Evolutionary conservation across 2,888 invertebrate genomes (phyloP).

Genomic region (Lasius fuliginosus): DNA sequence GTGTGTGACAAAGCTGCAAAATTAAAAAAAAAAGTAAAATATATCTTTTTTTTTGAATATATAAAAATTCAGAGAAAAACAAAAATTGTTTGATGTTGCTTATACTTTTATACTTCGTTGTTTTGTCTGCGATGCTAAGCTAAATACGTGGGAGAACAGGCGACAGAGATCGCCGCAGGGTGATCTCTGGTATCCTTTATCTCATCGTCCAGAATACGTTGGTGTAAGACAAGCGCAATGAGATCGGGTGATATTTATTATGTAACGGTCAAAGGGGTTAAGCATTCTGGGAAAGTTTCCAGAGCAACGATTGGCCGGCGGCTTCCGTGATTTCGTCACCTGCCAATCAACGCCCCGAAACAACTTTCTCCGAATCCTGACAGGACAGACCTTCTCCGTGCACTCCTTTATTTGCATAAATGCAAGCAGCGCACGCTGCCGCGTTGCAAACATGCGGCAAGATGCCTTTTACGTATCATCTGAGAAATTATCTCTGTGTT

Average conservation of each 20-base stretch:
- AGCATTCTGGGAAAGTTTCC: conserved; percentile 80
- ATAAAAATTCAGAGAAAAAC: neutral
- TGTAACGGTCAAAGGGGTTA: conserved; percentile 80
- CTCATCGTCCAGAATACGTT: conserved; percentile 65
- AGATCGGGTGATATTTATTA: conserved; percentile 75
- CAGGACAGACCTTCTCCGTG: conserved; percentile 60
- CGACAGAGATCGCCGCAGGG: conserved; percentile 52
- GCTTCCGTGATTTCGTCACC: conserved; percentile 82
- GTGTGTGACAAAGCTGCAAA: neutral
- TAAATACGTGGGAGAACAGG: conserved; percentile 58
- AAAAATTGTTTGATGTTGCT: neutral
- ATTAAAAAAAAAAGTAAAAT: neutral
- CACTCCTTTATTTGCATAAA: conserved; percentile 61
- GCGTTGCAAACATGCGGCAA: neutral
- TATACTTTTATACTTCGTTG: neutral
- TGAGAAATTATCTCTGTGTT: neutral
- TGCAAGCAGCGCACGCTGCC: conserved; percentile 58
- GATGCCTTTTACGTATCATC: conserved; percentile 2
- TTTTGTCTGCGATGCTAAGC: neutral
- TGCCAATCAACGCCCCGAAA: conserved; percentile 79
- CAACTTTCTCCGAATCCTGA: conserved; percentile 81
- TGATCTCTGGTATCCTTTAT: conserved; percentile 62
- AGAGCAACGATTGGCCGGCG: conserved; percentile 76
- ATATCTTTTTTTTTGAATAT: neutral
- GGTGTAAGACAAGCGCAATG: conserved; percentile 60